phyloP scores from a whole-genome alignment of 1,140 invertebrate species.

The Apis mellifera region DNA sequence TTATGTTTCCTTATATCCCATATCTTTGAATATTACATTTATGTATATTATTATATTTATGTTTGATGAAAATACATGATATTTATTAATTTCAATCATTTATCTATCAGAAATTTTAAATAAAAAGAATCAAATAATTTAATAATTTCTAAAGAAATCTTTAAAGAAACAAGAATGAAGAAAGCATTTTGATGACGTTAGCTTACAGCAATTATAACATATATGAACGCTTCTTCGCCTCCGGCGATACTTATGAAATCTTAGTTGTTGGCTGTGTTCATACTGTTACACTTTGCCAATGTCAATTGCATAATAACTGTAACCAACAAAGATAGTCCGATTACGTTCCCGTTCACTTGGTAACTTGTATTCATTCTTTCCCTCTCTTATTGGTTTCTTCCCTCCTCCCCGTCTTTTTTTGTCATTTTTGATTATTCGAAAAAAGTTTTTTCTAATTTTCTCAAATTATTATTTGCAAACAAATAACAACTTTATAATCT shows the following conservation, averaged over 20 bases:
- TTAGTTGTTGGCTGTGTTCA: slow-evolving; percentile 57
- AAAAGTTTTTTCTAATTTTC: neutral
- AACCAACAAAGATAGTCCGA: slow-evolving; percentile 82
- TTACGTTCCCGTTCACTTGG: slow-evolving; percentile 78
- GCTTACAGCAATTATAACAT: neutral
- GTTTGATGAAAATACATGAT: too few relatives aligned
- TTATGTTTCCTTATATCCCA: neutral
- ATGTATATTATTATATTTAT: too few relatives aligned
- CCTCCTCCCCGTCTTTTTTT: neutral
- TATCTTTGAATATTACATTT: too few relatives aligned
- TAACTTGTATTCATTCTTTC: neutral
- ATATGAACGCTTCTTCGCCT: neutral
- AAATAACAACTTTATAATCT: neutral
- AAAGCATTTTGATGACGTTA: too few relatives aligned
- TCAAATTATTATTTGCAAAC: neutral
- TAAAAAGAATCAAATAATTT: too few relatives aligned
- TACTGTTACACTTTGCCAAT: slow-evolving; percentile 47
- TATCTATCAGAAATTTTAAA: too few relatives aligned
- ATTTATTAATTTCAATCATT: too few relatives aligned
- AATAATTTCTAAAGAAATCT: too few relatives aligned
- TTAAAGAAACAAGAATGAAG: neutral
- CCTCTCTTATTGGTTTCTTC: neutral
- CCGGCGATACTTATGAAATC: slow-evolving; percentile 38
- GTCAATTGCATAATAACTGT: slow-evolving; percentile 58
- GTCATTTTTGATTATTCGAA: neutral